Percentiles rank a stretch among this genome's conserved stretches.
Evolutionary conservation across 1,140 invertebrate species (phyloP).

Genomic region (Mamestra configurata): DNA sequence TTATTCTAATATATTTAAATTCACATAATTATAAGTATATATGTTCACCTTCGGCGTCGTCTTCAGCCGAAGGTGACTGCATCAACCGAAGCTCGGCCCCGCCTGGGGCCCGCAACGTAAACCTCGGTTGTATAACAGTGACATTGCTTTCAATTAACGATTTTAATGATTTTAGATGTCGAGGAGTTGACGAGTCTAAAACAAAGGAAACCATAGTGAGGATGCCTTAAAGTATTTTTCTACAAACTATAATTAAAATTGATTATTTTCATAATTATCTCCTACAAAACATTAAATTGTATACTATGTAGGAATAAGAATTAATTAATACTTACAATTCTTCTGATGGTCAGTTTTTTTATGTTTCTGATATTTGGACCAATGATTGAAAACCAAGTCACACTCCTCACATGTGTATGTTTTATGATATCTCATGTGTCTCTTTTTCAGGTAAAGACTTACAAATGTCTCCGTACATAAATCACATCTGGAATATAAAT

Average conservation of each 20-base stretch:
- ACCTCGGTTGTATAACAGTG: slow-evolving; percentile 18
- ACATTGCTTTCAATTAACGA: slow-evolving; percentile 33
- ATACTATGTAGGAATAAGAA: not conserved
- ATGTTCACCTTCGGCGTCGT: slow-evolving; percentile 32
- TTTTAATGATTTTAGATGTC: slow-evolving; percentile 23
- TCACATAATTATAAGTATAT: not conserved
- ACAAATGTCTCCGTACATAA: slow-evolving; percentile 81
- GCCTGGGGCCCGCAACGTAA: slow-evolving; percentile 1
- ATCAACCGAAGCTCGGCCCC: not conserved
- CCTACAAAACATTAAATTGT: not conserved
- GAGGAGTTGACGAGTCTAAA: slow-evolving; percentile 29
- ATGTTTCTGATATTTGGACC: slow-evolving; percentile 82
- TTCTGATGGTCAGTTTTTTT: slow-evolving; percentile 71
- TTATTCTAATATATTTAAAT: not conserved
- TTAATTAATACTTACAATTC: slow-evolving; percentile 63
- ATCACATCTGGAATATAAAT: slow-evolving; percentile 78
- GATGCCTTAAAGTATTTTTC: not conserved
- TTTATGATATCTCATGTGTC: slow-evolving; percentile 85
- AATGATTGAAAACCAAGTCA: slow-evolving; percentile 73
- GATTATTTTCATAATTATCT: not conserved
- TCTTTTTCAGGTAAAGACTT: slow-evolving; percentile 76
- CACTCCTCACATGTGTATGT: slow-evolving; percentile 82
- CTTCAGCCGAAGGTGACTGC: slow-evolving; percentile 33
- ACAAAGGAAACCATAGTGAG: slow-evolving; percentile 14
- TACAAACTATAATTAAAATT: not conserved